Evolutionary conservation across 2,797 vertebrate species (phyloP).

Genomic region (Pipistrellus kuhlii): DNA sequence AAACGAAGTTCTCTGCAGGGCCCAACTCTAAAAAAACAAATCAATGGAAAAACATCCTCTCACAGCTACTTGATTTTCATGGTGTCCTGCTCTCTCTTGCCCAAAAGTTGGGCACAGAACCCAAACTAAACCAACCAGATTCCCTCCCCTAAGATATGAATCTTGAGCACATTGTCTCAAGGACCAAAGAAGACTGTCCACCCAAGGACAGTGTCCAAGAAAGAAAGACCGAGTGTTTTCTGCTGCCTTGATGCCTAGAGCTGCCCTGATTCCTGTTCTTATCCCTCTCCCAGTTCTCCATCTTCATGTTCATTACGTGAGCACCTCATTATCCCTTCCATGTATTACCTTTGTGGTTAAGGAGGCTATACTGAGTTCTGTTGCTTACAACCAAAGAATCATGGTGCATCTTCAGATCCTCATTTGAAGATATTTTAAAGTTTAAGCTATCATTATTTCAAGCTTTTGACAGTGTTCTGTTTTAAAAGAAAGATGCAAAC

Average conservation of each 20-base stretch:
- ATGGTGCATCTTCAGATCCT: background rate
- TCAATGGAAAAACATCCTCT: background rate
- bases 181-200: background rate
- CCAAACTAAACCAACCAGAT: background rate
- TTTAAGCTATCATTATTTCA: background rate
- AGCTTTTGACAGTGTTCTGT: background rate
- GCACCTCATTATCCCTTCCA: background rate
- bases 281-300: background rate
- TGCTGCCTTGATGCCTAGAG: background rate
- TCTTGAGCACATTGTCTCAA: background rate
- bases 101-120: background rate
- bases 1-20: background rate
- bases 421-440: conserved; percentile 18
- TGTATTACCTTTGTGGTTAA: background rate
- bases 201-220: background rate
- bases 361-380: background rate
- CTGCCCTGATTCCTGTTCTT: background rate
- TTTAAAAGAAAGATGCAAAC: background rate
- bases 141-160: background rate
- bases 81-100: background rate
- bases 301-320: background rate
- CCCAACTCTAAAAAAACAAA: background rate
- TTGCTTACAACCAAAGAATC: background rate
- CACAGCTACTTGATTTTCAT: background rate
- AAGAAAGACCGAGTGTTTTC: background rate